Percentiles rank a stretch among this genome's conserved stretches.
phyloP scores from a whole-genome alignment of 2,797 vertebrate genomes.

The Florisuga fusca region DNA sequence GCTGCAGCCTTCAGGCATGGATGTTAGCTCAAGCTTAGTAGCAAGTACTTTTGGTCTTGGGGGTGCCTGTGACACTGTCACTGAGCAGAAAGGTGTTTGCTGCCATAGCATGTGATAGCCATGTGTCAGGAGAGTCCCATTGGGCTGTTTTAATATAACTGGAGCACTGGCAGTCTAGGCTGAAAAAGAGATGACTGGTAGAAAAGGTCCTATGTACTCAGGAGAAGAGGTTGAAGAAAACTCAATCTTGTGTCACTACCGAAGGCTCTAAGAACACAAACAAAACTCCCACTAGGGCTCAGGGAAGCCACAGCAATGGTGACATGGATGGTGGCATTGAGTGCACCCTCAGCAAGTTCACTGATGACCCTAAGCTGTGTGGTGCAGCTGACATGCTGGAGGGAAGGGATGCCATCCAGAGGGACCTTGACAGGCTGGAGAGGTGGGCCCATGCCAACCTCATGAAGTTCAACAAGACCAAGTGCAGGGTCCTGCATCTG shows the following conservation, averaged over 20 bases:
- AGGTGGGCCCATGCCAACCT: too few species aligned
- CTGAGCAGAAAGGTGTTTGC: background rate
- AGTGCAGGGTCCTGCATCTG: too few species aligned
- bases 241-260: background rate
- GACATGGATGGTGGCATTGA: too few species aligned
- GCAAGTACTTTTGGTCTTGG: background rate
- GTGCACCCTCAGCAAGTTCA: too few species aligned
- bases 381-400: too few species aligned
- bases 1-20: background rate
- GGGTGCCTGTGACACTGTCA: background rate
- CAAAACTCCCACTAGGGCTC: background rate
- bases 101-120: background rate
- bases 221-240: background rate
- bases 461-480: too few species aligned
- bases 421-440: too few species aligned
- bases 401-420: too few species aligned
- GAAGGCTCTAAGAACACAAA: background rate
- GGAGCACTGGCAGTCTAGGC: background rate
- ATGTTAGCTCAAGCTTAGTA: background rate
- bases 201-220: background rate
- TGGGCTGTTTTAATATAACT: background rate
- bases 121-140: fast-evolving
- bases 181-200: background rate
- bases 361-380: too few species aligned
- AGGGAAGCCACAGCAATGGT: background rate